Conservation (phyloP, 2,888 invertebrate species). For the Thymelicus acteon region DNA sequence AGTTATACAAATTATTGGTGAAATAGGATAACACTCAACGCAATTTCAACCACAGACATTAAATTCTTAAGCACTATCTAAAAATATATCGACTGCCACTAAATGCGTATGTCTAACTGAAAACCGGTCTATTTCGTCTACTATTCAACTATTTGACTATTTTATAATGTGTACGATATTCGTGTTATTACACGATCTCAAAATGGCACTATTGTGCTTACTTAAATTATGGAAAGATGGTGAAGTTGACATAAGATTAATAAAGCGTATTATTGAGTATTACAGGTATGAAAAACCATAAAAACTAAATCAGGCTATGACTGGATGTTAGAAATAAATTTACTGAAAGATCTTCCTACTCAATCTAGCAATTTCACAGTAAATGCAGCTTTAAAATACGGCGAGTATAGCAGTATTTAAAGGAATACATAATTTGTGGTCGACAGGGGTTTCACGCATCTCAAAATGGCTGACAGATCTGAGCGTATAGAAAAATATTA, state of each 20-base stretch:
- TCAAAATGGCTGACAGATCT: conserved; percentile 36
- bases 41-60: conserved; percentile 67
- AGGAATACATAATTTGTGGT: conserved; percentile 17
- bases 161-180: conserved; percentile 53
- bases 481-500: conserved; percentile 16
- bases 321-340: neutral
- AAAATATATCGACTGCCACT: conserved; percentile 74
- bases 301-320: neutral
- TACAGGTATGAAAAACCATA: conserved; percentile 28
- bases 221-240: conserved; percentile 34
- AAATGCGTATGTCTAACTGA: conserved; percentile 80
- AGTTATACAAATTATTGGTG: too few relatives aligned
- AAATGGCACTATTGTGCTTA: conserved; percentile 66
- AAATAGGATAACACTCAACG: conserved; percentile 35
- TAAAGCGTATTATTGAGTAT: conserved; percentile 12
- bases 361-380: too few relatives aligned
- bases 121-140: conserved; percentile 82
- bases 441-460: conserved; percentile 12
- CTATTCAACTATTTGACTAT: conserved; percentile 79
- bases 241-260: conserved; percentile 24
- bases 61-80: conserved; percentile 74
- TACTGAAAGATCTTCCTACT: neutral
- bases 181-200: conserved; percentile 25
- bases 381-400: too few relatives aligned
- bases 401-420: neutral